phyloP scores from a whole-genome alignment of 2,888 invertebrate species.

The Leuctra nigra region DNA sequence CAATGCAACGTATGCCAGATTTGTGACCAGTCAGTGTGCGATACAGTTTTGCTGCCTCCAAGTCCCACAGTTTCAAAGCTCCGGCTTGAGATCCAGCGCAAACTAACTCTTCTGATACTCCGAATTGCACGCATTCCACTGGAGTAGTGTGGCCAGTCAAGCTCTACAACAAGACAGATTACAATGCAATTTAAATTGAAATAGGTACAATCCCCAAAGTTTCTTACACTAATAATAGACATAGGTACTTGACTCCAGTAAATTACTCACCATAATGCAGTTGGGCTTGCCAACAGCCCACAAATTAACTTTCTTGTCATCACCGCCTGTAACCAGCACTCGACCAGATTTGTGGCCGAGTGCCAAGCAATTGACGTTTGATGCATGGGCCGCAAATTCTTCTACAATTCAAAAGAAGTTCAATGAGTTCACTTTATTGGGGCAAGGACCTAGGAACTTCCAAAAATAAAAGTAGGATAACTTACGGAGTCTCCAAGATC shows the following conservation, averaged over 20 bases:
- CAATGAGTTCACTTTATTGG: background rate
- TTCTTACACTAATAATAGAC: background rate
- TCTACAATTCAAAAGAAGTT: conserved; percentile 48
- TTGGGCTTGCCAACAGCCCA: conserved; percentile 95
- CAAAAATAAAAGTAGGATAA: conserved; percentile 34
- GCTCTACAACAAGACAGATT: conserved; percentile 53
- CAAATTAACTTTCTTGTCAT: conserved; percentile 94
- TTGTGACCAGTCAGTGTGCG: conserved; percentile 88
- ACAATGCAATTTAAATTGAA: too few relatives aligned
- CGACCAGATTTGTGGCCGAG: conserved; percentile 87
- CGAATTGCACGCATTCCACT: conserved; percentile 89
- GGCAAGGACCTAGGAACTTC: background rate
- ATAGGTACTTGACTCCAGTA: background rate
- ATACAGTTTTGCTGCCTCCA: conserved; percentile 88
- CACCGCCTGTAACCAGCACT: conserved; percentile 90
- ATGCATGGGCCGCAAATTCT: conserved; percentile 78
- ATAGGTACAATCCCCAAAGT: background rate
- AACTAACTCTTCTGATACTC: conserved; percentile 88
- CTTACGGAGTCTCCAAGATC: conserved; percentile 82
- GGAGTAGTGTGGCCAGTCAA: conserved; percentile 90
- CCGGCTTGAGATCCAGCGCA: conserved; percentile 93
- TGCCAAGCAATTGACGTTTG: conserved; percentile 82
- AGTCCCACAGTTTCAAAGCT: conserved; percentile 91
- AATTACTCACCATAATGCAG: conserved; percentile 77
- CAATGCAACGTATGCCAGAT: conserved; percentile 75